Evolutionary conservation across 2,113 vertebrate genomes (phyloP), one percentile per base, ranked within the genome.

Genomic region (Caranx melampygus): DNA sequence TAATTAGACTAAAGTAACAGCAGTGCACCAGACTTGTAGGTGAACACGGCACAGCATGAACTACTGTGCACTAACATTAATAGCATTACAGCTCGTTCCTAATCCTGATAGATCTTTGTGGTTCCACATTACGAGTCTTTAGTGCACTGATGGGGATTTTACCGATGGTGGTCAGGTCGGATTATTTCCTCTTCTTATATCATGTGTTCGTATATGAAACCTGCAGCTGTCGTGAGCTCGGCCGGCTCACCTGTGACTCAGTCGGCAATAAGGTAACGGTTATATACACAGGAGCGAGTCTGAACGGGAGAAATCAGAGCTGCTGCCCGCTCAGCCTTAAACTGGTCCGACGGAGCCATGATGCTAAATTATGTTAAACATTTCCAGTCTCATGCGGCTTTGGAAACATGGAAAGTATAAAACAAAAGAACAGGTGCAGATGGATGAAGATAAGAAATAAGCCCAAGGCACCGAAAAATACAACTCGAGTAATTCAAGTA

Each of bases 171-270:
- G 6, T 55, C 52, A 68, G 78, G 81, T 82, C 72, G 26, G 75
- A 84, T 87, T 61, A 65, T 77, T 79, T 72, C 42, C 70, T 67
- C 51, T 65, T 87, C n/a, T 84, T 74, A 75, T 84, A 79, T 83
- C 35, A 62, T 79, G 33, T 80, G 82, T 74, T 76, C 62, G 4
- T 57, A 69, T 49, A 14, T 73, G 77, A 89, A 71, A 40, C 82
- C 78, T 82, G 86, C 91, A 92, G 91, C 91, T 92, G 91, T 89
- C 63, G 82, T 64, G 69, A 62, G 55, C 26, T 26, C 26, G 26
- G 26, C 26, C 26, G 26, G 68, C 72, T 86, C 81, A 90, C 87
- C 81, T 85, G 78, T 26, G 83, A 5, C 31, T 49, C 71, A 16
- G 44, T 4, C 55, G 69, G 55, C 35, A 59, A 33, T 47, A 62